Conservation (phyloP, 1,140 invertebrate species). For the Archivesica marissinica region DNA sequence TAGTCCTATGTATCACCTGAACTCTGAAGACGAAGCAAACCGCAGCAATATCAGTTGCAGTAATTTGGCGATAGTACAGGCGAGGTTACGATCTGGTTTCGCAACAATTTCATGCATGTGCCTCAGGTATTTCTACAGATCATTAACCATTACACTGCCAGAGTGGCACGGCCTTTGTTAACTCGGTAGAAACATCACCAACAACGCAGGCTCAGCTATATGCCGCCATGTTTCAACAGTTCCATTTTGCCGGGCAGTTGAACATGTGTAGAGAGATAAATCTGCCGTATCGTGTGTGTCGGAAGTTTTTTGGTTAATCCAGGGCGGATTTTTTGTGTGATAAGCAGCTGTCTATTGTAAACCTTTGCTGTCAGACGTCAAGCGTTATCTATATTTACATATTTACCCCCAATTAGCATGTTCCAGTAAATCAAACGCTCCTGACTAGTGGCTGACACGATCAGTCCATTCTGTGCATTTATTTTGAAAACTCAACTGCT, state of each 20-base stretch:
- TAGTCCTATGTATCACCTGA: too few relatives aligned
- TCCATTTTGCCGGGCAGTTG: slow-evolving; percentile 4
- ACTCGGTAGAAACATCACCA: neutral
- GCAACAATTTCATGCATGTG: neutral
- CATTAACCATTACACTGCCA: neutral
- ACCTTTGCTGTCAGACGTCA: slow-evolving; percentile 26
- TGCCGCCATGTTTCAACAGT: neutral
- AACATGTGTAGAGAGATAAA: slow-evolving; percentile 6
- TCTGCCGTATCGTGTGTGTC: neutral
- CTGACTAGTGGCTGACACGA: too few relatives aligned
- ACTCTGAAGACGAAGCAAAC: too few relatives aligned
- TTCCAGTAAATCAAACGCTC: neutral
- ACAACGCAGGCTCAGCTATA: neutral
- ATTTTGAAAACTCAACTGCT: too few relatives aligned
- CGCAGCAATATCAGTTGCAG: too few relatives aligned
- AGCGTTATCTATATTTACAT: slow-evolving; percentile 44
- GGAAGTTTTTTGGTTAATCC: slow-evolving; percentile 20
- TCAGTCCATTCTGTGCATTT: too few relatives aligned
- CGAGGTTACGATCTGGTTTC: too few relatives aligned
- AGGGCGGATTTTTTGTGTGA: slow-evolving; percentile 2
- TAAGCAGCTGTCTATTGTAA: slow-evolving; percentile 47
- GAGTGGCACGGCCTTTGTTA: neutral
- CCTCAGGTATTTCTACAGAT: neutral
- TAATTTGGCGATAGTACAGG: too few relatives aligned
- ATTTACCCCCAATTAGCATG: slow-evolving; percentile 42